These are phyloP conservation scores for Parauchenoglanis ngamensis DNA, from an alignment of 2,797 vertebrate genomes.

Conservation along the genomic window DNA sequence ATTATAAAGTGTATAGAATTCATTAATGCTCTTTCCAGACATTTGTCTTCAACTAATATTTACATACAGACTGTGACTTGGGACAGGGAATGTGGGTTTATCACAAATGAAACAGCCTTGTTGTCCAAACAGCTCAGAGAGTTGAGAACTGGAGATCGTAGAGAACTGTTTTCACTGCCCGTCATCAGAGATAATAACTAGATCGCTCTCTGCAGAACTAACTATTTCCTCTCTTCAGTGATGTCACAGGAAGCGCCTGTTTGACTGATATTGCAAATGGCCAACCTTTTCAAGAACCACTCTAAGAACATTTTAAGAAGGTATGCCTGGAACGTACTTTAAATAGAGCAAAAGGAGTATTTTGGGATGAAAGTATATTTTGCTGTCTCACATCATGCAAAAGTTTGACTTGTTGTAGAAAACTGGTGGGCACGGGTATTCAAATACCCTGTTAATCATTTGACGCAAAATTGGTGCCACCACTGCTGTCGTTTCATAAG, in stretches of 20 bases:
- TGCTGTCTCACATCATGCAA: not conserved
- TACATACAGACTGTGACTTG: not conserved
- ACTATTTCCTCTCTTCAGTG: not conserved
- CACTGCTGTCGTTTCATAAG: not conserved
- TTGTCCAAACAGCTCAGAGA: not conserved
- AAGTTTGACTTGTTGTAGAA: not conserved
- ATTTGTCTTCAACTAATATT: not conserved
- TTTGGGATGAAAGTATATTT: not conserved
- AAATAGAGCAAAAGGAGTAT: not conserved
- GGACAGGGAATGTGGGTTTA: conserved; percentile 23
- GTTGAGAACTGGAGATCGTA: not conserved
- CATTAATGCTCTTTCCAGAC: not conserved
- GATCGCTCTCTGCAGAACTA: too few relatives aligned
- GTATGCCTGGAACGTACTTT: not conserved
- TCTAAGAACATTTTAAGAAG: not conserved
- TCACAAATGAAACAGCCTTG: not conserved
- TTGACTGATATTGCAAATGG: not conserved
- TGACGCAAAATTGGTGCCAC: not conserved
- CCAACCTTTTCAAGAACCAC: not conserved
- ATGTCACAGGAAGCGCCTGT: not conserved
- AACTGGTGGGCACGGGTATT: not conserved
- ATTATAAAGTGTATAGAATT: not conserved
- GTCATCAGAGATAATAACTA: too few relatives aligned
- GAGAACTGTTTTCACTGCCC: not conserved
- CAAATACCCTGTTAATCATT: not conserved